These are phyloP conservation scores for Syrmaticus mikado DNA, from an alignment of 2,113 vertebrate genomes.

Conservation along the genomic window DNA sequence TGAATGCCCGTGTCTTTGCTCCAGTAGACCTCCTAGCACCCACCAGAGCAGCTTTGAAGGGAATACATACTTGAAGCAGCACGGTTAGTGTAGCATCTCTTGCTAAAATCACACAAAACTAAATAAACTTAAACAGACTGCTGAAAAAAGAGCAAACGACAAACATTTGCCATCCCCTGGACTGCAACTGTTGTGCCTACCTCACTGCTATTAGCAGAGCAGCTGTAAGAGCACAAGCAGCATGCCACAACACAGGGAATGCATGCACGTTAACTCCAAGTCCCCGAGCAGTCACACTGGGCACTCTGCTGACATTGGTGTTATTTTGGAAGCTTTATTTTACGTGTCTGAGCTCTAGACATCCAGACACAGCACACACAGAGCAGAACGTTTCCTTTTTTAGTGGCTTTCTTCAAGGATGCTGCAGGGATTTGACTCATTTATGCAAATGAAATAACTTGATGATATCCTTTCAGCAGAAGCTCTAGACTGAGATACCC, in stretches of 20 bases:
- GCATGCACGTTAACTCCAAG: rapidly evolving
- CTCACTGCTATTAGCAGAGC: neutral
- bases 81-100: neutral
- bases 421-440: conserved; percentile 61
- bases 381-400: conserved; percentile 57
- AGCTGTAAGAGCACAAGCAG: neutral
- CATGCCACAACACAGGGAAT: neutral
- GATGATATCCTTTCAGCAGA: conserved; percentile 59
- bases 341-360: conserved; percentile 35
- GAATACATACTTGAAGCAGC: neutral
- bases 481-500: conserved; percentile 38
- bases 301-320: neutral
- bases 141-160: neutral
- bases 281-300: neutral
- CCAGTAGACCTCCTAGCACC: neutral
- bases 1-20: neutral
- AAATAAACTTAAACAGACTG: neutral
- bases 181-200: neutral
- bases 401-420: conserved; percentile 53
- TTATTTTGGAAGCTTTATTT: neutral
- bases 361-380: conserved; percentile 34
- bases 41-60: neutral
- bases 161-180: neutral
- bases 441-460: conserved; percentile 66
- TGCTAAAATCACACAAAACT: neutral